These are phyloP conservation scores for Barnardius zonarius DNA, from an alignment of 2,113 vertebrate genomes.

Conservation along the genomic window DNA sequence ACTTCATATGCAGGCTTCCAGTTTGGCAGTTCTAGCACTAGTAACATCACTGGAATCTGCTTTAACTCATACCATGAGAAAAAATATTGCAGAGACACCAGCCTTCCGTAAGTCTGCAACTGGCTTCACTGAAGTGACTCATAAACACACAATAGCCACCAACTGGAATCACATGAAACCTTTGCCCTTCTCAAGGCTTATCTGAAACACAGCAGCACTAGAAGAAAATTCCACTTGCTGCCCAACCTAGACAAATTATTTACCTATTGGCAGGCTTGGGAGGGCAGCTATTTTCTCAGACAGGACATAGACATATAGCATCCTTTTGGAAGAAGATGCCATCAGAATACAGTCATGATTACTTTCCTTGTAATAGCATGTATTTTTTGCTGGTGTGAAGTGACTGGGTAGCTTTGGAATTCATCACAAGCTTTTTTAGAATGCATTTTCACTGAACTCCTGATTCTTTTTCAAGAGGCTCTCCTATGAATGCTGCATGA, in stretches of 20 bases:
- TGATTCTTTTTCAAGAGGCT: not conserved
- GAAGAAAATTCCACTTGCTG: not conserved
- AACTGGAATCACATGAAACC: not conserved
- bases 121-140: not conserved
- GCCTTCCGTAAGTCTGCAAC: not conserved
- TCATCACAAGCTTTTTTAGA: not conserved
- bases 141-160: not conserved
- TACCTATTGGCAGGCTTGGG: not conserved
- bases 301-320: not conserved
- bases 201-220: fast-evolving
- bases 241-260: not conserved
- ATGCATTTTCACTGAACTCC: not conserved
- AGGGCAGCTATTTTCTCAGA: not conserved
- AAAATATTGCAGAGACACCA: not conserved
- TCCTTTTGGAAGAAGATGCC: not conserved
- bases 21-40: not conserved
- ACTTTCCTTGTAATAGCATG: not conserved
- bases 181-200: not conserved
- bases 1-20: not conserved
- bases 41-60: not conserved
- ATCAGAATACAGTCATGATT: not conserved
- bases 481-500: not conserved
- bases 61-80: not conserved
- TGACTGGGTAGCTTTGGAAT: not conserved
- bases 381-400: not conserved